Evolutionary conservation across 2,888 invertebrate species (phyloP).

Genomic region (Limnephilus rhombicus): DNA sequence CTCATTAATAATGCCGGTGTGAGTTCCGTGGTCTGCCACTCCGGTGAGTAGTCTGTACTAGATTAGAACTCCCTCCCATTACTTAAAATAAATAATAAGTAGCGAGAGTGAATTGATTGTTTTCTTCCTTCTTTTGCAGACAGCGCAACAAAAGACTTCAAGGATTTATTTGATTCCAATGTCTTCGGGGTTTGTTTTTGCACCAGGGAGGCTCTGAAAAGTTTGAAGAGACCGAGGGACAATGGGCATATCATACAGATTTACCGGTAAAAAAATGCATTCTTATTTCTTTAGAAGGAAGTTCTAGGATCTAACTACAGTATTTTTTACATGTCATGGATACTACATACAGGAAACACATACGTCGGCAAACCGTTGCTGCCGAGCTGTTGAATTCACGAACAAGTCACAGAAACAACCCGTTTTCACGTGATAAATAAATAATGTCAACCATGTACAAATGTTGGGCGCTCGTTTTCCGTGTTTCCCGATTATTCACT

Average conservation of each 20-base stretch:
- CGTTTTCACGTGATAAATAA: no score
- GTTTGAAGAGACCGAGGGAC: conserved; percentile 68
- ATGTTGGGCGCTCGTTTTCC: no score
- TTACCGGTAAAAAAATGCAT: conserved; percentile 71
- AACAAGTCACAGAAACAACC: no score
- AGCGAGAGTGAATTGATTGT: not conserved
- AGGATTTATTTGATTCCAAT: conserved; percentile 74
- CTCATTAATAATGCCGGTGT: conserved; percentile 73
- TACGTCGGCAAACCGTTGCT: no score
- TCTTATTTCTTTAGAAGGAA: no score
- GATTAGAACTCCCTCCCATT: not conserved
- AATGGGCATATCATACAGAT: conserved; percentile 62
- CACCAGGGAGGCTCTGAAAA: conserved; percentile 77
- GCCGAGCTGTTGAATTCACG: no score
- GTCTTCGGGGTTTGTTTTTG: conserved; percentile 78
- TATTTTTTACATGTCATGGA: no score
- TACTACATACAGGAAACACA: no score
- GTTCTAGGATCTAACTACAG: no score
- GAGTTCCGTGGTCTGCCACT: not conserved
- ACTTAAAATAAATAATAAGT: not conserved
- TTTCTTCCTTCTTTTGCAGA: conserved; percentile 4
- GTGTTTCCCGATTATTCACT: no score
- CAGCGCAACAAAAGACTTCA: conserved; percentile 69
- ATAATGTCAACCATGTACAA: no score
- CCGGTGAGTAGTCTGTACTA: conserved; percentile 9